Percentiles rank a stretch among this genome's conserved stretches.
phyloP scores from a whole-genome alignment of 2,888 invertebrate species.

The Deilephila elpenor region DNA sequence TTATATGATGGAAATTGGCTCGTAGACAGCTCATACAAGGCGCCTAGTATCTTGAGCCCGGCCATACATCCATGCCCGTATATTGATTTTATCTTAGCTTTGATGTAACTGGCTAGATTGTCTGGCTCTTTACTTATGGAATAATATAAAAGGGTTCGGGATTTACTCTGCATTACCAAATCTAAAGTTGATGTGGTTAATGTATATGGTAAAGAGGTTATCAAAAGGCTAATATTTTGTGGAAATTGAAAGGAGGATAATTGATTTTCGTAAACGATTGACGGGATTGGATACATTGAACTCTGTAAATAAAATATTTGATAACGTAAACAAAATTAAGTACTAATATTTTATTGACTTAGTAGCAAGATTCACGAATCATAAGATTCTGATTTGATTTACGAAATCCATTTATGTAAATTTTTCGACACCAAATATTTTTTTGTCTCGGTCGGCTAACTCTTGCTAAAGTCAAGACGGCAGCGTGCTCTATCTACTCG shows the following conservation, averaged over 20 bases:
- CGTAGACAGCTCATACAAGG: slow-evolving; percentile 14
- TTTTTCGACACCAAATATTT: too few species aligned
- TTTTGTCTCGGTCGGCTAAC: too few species aligned
- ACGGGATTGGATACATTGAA: neutral
- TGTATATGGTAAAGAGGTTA: too few species aligned
- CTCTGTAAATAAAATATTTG: neutral
- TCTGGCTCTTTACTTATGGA: slow-evolving; percentile 4
- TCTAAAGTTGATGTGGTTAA: neutral
- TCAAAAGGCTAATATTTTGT: neutral
- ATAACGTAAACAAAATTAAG: too few species aligned
- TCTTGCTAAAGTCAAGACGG: too few species aligned
- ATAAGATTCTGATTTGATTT: too few species aligned
- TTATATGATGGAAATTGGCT: slow-evolving; percentile 18
- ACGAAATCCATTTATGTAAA: too few species aligned
- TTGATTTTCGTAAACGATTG: neutral
- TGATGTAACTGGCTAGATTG: slow-evolving; percentile 27
- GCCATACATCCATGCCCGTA: slow-evolving; percentile 15
- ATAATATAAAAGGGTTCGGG: slow-evolving; percentile 1
- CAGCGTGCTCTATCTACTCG: too few species aligned
- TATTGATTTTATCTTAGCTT: slow-evolving; percentile 29
- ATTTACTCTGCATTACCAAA: slow-evolving; percentile 1
- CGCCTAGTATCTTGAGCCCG: slow-evolving; percentile 25
- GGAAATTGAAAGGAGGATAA: neutral
- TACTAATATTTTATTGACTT: too few species aligned
- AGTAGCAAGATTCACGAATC: too few species aligned